Conservation (phyloP, 2,888 invertebrate species). For the Drosophila lutescens region DNA sequence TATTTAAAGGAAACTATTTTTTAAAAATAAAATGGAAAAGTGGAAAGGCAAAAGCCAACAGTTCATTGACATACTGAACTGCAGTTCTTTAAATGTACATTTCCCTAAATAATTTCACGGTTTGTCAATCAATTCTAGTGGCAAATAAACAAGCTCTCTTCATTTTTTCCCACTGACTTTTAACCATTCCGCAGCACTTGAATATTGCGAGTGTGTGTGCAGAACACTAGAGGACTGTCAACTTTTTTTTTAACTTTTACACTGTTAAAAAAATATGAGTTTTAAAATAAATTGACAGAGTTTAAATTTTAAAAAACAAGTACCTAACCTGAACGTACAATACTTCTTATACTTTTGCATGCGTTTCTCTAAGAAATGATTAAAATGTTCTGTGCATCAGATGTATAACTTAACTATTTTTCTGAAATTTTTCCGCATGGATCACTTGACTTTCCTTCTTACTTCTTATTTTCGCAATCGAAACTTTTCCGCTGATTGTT, state of each 20-base stretch:
- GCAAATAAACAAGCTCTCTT: constrained; percentile 7
- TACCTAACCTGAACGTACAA: too few relatives aligned
- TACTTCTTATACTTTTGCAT: too few relatives aligned
- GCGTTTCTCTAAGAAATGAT: too few relatives aligned
- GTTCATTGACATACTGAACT: constrained; percentile 15
- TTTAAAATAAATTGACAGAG: too few relatives aligned
- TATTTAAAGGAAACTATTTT: background rate
- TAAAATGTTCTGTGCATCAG: too few relatives aligned
- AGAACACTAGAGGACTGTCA: constrained; percentile 3
- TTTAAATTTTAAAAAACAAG: too few relatives aligned
- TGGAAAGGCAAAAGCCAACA: background rate
- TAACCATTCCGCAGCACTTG: constrained; percentile 1
- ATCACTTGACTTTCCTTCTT: constrained; percentile 2
- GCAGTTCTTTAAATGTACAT: constrained; percentile 8
- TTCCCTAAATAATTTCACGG: constrained; percentile 6
- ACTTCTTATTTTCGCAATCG: constrained; percentile 32
- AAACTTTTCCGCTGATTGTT: constrained; percentile 50
- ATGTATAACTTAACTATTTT: too few relatives aligned
- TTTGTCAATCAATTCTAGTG: constrained; percentile 20
- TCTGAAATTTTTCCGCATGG: background rate
- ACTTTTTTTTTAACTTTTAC: background rate
- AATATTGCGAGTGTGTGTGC: constrained; percentile 1
- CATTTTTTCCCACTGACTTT: background rate
- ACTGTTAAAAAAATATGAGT: background rate
- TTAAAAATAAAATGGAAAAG: background rate